phyloP scores from a whole-genome alignment of 2,888 invertebrate species.

The Ischnus inquisitorius region DNA sequence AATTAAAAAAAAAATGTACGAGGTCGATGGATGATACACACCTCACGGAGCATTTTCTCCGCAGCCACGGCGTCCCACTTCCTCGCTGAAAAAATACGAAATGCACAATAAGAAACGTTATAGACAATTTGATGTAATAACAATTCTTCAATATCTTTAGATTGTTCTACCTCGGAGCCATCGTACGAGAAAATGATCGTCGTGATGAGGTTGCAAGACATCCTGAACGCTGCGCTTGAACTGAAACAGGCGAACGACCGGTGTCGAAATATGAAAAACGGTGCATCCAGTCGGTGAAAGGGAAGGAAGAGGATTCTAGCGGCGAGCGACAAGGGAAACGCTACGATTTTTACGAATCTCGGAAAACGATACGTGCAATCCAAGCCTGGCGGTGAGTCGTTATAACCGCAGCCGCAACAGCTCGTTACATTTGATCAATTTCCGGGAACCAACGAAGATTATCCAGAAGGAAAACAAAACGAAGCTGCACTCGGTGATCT shows the following conservation, averaged over 20 bases:
- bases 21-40: constrained; percentile 86
- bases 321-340: constrained; percentile 2
- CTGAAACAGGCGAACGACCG: constrained; percentile 87
- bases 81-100: constrained; percentile 89
- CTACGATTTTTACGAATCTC: neutral
- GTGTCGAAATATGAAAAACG: constrained; percentile 14
- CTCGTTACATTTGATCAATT: constrained; percentile 5
- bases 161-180: constrained; percentile 91
- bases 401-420: constrained; percentile 15
- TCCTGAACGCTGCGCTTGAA: constrained; percentile 91
- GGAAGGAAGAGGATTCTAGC: constrained; percentile 23
- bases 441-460: neutral
- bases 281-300: constrained; percentile 34
- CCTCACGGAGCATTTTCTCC: constrained; percentile 96
- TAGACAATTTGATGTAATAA: neutral
- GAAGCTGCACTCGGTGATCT: neutral
- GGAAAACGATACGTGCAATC: constrained; percentile 31
- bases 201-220: constrained; percentile 90
- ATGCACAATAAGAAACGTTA: constrained; percentile 30
- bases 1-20: neutral
- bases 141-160: neutral
- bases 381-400: neutral
- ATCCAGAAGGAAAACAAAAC: neutral
- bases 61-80: constrained; percentile 95
- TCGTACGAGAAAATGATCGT: constrained; percentile 92